Base-by-base conservation (phyloP, 2,113 vertebrate species). In the Genyomyrus donnyi region DNA sequence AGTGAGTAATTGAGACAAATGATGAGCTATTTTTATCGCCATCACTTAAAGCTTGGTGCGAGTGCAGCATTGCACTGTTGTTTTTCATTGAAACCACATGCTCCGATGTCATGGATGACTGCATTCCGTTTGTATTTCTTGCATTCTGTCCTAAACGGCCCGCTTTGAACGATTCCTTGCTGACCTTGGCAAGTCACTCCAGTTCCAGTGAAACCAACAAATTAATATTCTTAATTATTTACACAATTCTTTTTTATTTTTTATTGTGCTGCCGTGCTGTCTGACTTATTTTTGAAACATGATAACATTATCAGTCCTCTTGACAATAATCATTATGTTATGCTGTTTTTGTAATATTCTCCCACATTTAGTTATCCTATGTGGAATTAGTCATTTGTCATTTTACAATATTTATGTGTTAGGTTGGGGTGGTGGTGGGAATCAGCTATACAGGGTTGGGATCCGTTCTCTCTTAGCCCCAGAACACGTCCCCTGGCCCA, bases 161-260 rank as follows among this genome's bases (percentile, higher is more conserved):
- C 10, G 11, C 27, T 89, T 89, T 58, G 39, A 49, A 80, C 48
- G 5, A 85, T 89, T 89, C 56, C 49, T 83, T 48, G 48, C 84
- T 85, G 89, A 89, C 89, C 89, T 53, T 58, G 52, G 52, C 62
- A 58, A 85, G 80, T 85, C 53, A 24, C 39, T 85, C 21, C 24
- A 89, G 39, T 89, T 35, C 77, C 70, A 62, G 39, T 62, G 77
- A 46, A 85, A 85, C 58, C 13, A 85, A 62, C 52, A 85, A 58
- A 89, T 89, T 31, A 89, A 89, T 85, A 89, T 89, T 21, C 35
- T 52, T 85, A 39, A 56, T 84, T 84, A 21, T 84, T 84, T 45
- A 80, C 50, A 39, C 31, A 89, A 31, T 17, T 10, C 46, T 88
- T 70, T 45, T 66, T 88, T 70, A 19, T 46, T 35, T 88, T 48